Conservation (phyloP, 2,888 invertebrate species). For the Euplagia quadripunctaria region DNA sequence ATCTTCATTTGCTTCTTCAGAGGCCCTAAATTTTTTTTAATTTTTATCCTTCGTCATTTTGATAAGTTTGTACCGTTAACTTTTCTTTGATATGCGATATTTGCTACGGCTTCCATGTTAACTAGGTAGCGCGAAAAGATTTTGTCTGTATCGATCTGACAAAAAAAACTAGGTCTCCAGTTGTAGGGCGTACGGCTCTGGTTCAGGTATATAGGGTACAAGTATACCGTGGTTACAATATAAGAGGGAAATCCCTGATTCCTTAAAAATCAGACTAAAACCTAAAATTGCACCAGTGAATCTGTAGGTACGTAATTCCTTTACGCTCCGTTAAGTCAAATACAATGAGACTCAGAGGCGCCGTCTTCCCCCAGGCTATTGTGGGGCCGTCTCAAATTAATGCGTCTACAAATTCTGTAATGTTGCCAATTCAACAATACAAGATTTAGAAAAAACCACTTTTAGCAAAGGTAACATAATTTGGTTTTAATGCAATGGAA, state of each 20-base stretch:
- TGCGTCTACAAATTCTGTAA: slow-evolving; percentile 46
- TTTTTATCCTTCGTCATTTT: neutral
- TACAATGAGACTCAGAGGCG: slow-evolving; percentile 53
- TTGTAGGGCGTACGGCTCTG: neutral
- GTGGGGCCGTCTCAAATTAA: slow-evolving; percentile 43
- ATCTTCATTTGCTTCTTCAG: neutral
- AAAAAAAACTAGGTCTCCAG: too few relatives aligned
- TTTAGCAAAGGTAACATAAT: slow-evolving; percentile 1
- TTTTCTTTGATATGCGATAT: too few relatives aligned
- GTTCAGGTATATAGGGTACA: neutral
- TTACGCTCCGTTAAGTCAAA: slow-evolving; percentile 45
- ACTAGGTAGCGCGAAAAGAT: too few relatives aligned
- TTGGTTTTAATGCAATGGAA: neutral
- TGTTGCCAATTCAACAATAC: slow-evolving; percentile 31
- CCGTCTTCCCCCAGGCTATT: slow-evolving; percentile 46
- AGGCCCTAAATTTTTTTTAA: neutral
- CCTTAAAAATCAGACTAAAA: slow-evolving; percentile 15
- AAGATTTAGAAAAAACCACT: slow-evolving; percentile 11
- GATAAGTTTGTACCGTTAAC: neutral
- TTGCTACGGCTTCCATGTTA: too few relatives aligned
- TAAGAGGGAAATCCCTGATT: neutral
- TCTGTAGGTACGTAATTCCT: slow-evolving; percentile 38
- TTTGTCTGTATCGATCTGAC: too few relatives aligned
- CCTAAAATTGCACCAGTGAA: slow-evolving; percentile 28
- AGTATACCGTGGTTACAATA: neutral